Percentiles rank a stretch among this genome's conserved stretches.
These are phyloP conservation scores for Suillia variegata DNA, from an alignment of 2,888 invertebrate species.

Conservation along the genomic window DNA sequence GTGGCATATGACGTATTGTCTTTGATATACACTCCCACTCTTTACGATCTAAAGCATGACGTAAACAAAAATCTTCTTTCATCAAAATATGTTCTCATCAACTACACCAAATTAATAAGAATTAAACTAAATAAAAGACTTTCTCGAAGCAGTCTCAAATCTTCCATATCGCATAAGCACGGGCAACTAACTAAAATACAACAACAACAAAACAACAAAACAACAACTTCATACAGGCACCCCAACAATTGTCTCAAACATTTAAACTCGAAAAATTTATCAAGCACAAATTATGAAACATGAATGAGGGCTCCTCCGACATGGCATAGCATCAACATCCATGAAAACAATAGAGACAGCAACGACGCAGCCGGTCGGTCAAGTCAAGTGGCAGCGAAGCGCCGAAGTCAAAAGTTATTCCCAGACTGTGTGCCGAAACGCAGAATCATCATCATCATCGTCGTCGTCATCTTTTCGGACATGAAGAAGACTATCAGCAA, in stretches of 20 bases:
- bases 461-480: no score
- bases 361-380: conserved; percentile 3
- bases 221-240: no score
- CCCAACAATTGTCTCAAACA: conserved; percentile 6
- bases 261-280: conserved; percentile 6
- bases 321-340: neutral
- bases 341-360: conserved; percentile 21
- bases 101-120: conserved; percentile 13
- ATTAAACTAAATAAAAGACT: conserved; percentile 21
- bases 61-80: no score
- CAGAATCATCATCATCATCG: conserved; percentile 25
- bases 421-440: conserved; percentile 15
- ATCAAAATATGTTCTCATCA: no score
- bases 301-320: conserved; percentile 10
- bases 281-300: conserved; percentile 21
- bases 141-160: conserved; percentile 10
- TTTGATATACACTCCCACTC: no score
- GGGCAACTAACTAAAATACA: no score
- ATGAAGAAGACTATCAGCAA: conserved; percentile 4
- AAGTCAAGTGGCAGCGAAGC: neutral
- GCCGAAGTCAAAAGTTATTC: neutral
- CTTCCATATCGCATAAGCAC: no score
- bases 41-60: no score
- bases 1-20: no score
- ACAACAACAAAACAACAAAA: no score